Base-by-base conservation (phyloP, 2,797 vertebrate species). In the Coilia nasus region DNA sequence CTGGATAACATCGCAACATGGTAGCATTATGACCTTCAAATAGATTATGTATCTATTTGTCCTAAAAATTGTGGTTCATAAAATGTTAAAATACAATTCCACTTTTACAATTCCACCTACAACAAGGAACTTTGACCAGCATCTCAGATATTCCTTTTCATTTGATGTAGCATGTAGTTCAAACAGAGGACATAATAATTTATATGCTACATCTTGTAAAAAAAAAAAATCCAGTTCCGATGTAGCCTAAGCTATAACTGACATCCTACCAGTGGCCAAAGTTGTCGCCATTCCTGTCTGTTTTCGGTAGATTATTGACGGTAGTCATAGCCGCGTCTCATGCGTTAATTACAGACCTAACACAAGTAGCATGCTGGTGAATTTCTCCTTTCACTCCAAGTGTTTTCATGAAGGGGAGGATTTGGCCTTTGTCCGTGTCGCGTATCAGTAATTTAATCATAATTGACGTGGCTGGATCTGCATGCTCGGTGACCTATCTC, bases 401-500 rank as follows among this genome's bases (percentile, higher is more conserved):
- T 78, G 71, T 78, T 78, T 78, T 75, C 17, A 3, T 19, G 71
- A 44, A n/a, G 87, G 90, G 88, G 91, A 93, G 91, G 91, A 87
- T 88, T 87, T 94, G 91, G 91, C 91, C 90, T 44, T 90, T 91
- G 86, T 89, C 86, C 87, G 88, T 80, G 91, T 91, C 83, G 86
- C 89, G 59, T 71, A 90, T 93, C 92, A 92, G 87, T 85, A 92
- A 84, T 91, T 93, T 86, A 85, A 94, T 92, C 89, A 86, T 86
- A 87, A 84, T 89, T 57, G 90, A 92, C 91, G 21, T 91, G 91
- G 23, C 86, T 82, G 88, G 84, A 21, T 82, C 88, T 88, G 87
- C 88, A 93, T 91, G 93, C 93, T 92, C 89, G 85, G 14, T 95
- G 94, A 94, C 92, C 94, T 92, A 83, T 91, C 88, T 86, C 85